Base-by-base conservation (phyloP, 2,797 vertebrate species). In the Muscicapa striata region DNA sequence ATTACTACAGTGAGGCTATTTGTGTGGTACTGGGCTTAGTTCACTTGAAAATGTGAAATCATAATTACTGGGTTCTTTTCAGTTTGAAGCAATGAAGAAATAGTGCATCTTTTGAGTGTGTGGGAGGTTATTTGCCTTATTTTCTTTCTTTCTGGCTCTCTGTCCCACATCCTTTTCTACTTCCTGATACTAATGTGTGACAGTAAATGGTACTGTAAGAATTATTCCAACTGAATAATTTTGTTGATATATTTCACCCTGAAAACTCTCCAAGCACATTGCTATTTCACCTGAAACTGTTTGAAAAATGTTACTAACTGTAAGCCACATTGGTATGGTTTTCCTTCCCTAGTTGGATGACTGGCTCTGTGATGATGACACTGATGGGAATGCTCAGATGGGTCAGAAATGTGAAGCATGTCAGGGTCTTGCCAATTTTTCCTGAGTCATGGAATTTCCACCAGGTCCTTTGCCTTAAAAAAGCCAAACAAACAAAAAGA, bases 1-100 rank as follows among this genome's bases (percentile, higher is more conserved):
- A 59, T 85, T 75, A 91, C 82, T 82, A 78, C 51, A 69, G 34
- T 62, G 78, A 87, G 54, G 70, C 62, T 84, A 49, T 94, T 95
- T 85, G 81, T 95, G 84, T 85, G 43, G 34, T 46, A 87, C 49
- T 68, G 52, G 69, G 32, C 30, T 94, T 84, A 69, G 19, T 72
- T 85, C 49, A 75, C 69, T 59, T 66, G 63, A 91, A 95, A 93
- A 86, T 78, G 64, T 74, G 82, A 89, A 94, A 89, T 92, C 64
- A 58, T 90, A 95, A 95, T 95, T 94, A 86, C 16, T 84, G 58
- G 73, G 81, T 66, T 94, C 63, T 61, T 91, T 95, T 94, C 81
- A 69, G 73, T 84, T 81, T 86, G 76, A 75, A 92, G 82, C n/a
- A 75, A 84, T 86, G 40, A 29, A 84, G 72, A 95, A 95, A 77